phyloP scores from a whole-genome alignment of 2,113 vertebrate species.

The Suncus etruscus region DNA sequence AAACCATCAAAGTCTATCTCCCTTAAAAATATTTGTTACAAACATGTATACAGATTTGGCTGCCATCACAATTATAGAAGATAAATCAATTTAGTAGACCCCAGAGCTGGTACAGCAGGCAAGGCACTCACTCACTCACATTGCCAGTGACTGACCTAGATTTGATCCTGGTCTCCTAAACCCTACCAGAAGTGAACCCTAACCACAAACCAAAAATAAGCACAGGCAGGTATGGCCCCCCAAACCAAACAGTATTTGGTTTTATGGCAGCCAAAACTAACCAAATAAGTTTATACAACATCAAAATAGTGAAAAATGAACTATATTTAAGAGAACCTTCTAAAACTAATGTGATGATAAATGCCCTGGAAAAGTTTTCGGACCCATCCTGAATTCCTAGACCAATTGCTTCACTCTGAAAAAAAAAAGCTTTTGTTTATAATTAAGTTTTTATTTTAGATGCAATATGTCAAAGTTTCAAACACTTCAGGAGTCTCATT shows the following conservation, averaged over 20 bases:
- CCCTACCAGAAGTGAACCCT: no score
- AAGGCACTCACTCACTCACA: no score
- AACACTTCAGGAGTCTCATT: neutral
- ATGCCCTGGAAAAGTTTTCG: neutral
- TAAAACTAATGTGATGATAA: no score
- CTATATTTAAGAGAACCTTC: no score
- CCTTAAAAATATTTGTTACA: neutral
- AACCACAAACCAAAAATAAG: no score
- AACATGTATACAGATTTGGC: neutral
- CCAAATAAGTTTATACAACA: no score
- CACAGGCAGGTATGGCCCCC: no score
- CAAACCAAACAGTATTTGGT: no score
- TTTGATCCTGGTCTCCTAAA: no score
- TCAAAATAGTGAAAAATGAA: neutral
- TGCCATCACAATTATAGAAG: neutral
- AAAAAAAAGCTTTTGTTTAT: slow-evolving; percentile 50
- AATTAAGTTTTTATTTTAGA: slow-evolving; percentile 18
- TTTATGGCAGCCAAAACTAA: no score
- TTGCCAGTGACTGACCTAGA: no score
- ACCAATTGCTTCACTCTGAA: slow-evolving; percentile 12
- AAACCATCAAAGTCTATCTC: neutral
- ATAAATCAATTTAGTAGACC: slow-evolving; percentile 24
- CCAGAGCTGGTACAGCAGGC: no score
- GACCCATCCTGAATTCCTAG: neutral
- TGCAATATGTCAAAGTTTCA: slow-evolving; percentile 22